Evolutionary conservation across 2,888 invertebrate genomes (phyloP).

Genomic region (Chymomyza procnemis): DNA sequence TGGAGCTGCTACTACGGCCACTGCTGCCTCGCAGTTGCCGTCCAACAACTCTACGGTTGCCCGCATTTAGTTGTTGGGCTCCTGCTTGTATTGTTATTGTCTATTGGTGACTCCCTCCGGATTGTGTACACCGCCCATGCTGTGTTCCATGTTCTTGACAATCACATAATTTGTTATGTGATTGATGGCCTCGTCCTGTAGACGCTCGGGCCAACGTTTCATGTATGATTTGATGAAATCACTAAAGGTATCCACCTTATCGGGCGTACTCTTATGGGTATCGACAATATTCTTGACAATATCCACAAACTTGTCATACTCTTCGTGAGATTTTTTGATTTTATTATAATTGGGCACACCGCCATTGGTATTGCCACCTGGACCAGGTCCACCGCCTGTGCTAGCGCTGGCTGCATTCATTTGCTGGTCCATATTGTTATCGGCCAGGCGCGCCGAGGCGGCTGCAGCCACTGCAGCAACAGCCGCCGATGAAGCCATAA

Average conservation of each 20-base stretch:
- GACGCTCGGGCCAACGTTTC: slow-evolving; percentile 77
- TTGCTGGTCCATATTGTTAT: slow-evolving; percentile 76
- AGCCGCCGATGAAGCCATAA: slow-evolving; percentile 76
- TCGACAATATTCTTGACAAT: slow-evolving; percentile 78
- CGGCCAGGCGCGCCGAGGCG: slow-evolving; percentile 74
- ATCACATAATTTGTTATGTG: slow-evolving; percentile 77
- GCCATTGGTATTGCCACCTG: slow-evolving; percentile 68
- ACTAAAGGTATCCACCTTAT: slow-evolving; percentile 76
- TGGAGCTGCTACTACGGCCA: slow-evolving; percentile 3
- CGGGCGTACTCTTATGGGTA: slow-evolving; percentile 75
- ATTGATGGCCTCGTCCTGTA: slow-evolving; percentile 77
- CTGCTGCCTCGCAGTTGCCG: slow-evolving; percentile 22
- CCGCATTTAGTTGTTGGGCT: slow-evolving; percentile 63
- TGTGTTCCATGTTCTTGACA: slow-evolving; percentile 77
- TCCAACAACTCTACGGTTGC: slow-evolving; percentile 54
- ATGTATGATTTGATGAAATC: slow-evolving; percentile 77
- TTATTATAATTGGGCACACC: slow-evolving; percentile 73
- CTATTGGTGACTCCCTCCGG: slow-evolving; percentile 75
- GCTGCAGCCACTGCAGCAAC: slow-evolving; percentile 75
- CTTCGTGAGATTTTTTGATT: slow-evolving; percentile 73
- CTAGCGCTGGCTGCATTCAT: slow-evolving; percentile 70
- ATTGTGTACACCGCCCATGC: slow-evolving; percentile 67
- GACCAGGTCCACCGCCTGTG: slow-evolving; percentile 49
- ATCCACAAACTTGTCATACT: slow-evolving; percentile 77
- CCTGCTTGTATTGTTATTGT: slow-evolving; percentile 77